Evolutionary conservation across 2,888 invertebrate genomes (phyloP), one percentile per base, ranked within the genome.

Genomic region (Acanthosepion pharaonis): DNA sequence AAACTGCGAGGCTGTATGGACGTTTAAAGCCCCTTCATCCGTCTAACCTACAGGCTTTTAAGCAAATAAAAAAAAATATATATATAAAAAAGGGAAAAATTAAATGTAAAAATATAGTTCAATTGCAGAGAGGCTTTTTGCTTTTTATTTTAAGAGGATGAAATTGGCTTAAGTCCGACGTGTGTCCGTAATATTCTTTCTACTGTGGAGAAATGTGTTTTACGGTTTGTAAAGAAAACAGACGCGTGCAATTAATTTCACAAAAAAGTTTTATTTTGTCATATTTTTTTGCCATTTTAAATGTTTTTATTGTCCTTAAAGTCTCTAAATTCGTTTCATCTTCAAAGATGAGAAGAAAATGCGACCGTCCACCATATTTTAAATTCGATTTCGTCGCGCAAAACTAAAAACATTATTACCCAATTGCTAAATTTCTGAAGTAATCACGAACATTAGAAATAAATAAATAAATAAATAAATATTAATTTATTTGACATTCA

Each of bases 401-500:
- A 64, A 28, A 28, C 20, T 20, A 55, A 28, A 28, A 64, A 6
- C 64, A 11, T n/a, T n/a, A n/a, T 78, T 28, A 78, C 55, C 55
- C n/a, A 78, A n/a, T n/a, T n/a, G 5, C 2, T 8, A 78, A n/a
- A 78, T 78, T n/a, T n/a, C 9, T n/a, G 18, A 78, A 78, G 11
- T 15, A 28, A 78, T n/a, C 78, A 9, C n/a, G 28, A 78, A 64
- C 20, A 64, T 23, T 25, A 64, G 6, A 78, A 78, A 55, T 55
- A 55, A 78, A n/a, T 78, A 78, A 78, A 78, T 78, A 78, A 78
- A 78, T 78, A 78, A 78, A 78, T 78, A 78, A 78, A 78, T 78
- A 78, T n/a, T 78, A 78, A 11, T 78, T 28, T 78, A 9, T n/a
- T 9, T 28, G 3, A 11, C 78, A 78, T 5, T 78, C n/a, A n/a